Base-by-base conservation (phyloP, 1,140 invertebrate species). In the Panagrolaimus sp. region DNA sequence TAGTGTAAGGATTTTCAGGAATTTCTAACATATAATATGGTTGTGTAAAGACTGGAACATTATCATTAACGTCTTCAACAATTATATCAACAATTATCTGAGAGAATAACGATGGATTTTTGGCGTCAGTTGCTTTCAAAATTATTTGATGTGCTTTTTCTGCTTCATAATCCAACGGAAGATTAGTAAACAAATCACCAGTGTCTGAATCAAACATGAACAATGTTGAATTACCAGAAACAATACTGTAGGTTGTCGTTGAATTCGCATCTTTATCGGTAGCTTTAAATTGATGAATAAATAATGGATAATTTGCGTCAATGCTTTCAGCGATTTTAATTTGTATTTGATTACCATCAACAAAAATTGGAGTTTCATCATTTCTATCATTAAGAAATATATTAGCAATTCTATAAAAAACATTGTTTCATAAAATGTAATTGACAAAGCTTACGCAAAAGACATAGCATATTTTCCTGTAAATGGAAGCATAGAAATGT, bases 51-150 rank as follows among this genome's bases (percentile, higher is more conserved):
- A 16, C 51, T 0, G 51, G 51, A 20, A 16, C 51, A 23, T 57
- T 57, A 5, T 57, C 51, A 57, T 57, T 57, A 57, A 57, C 51
- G 5, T 57, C 51, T 20, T 25, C 27, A 25, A 57, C 51, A 25
- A 11, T 16, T 11, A 57, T 20, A n/a, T 57, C 20, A 3, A 57
- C 27, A 9, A 23, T 11, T 25, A 57, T 16, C 4, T 20, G 20
- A 2, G 51, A 57, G 20, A 57, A 57, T 16, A 57, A 25, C 13
- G 11, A 20, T 3, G 27, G 9, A 16, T 57, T 57, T 20, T 9
- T 57, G 13, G 11, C 27, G 4, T 57, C 51, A 8, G n/a, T 16
- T 11, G 27, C 51, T 27, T 57, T 57, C 13, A 57, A 20, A 11
- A 20, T 57, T 2, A 57, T 4, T 13, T 57, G 20, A 27, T 57